Conservation (phyloP, 1,140 invertebrate species). For the Wiebesia pumilae region DNA sequence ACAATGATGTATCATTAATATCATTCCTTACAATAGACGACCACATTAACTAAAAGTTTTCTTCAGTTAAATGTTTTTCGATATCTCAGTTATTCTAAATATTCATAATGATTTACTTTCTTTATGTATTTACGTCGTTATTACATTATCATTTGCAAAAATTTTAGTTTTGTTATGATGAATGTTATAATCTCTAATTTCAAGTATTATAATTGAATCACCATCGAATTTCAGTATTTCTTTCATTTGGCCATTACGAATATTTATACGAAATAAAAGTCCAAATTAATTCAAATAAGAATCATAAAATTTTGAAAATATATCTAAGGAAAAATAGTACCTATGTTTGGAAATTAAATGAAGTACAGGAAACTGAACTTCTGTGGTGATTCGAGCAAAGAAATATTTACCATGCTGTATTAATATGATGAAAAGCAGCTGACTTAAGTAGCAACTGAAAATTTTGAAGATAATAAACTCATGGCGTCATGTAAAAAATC, state of each 20-base stretch:
- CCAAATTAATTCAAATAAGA: neutral
- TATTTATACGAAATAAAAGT: neutral
- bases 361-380: neutral
- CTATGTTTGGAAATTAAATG: neutral
- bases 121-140: slow-evolving; percentile 5
- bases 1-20: slow-evolving; percentile 7
- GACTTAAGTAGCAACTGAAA: neutral
- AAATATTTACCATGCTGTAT: neutral
- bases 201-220: neutral
- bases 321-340: no score
- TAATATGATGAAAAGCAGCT: slow-evolving; percentile 5
- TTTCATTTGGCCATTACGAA: neutral
- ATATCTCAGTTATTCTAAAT: slow-evolving; percentile 1
- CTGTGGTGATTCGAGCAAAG: neutral
- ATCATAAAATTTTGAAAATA: no score
- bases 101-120: slow-evolving; percentile 7
- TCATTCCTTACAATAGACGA: slow-evolving; percentile 11
- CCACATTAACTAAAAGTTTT: neutral
- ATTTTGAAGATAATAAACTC: neutral
- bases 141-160: slow-evolving; percentile 38
- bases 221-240: slow-evolving; percentile 13
- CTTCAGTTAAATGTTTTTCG: neutral
- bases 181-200: slow-evolving; percentile 21
- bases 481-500: slow-evolving; percentile 1
- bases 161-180: slow-evolving; percentile 20